Evolutionary conservation across 2,797 vertebrate species (phyloP).

Genomic region (Philypnodon macrostomus): DNA sequence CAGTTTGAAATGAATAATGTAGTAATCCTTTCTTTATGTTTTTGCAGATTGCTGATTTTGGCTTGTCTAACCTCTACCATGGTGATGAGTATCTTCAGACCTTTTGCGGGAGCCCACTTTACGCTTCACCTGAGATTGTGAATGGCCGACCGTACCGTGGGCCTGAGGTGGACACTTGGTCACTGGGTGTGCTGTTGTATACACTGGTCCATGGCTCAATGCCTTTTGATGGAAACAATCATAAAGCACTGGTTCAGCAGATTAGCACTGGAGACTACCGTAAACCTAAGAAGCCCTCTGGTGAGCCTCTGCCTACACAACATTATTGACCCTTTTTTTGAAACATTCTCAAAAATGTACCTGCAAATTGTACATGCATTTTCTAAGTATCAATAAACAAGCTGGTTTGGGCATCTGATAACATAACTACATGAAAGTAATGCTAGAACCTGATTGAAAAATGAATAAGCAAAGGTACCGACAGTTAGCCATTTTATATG

Average conservation of each 20-base stretch:
- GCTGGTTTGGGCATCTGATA: too few species aligned
- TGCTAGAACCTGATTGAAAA: too few species aligned
- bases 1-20: neutral
- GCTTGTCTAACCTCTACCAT: conserved; percentile 91
- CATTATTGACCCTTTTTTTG: neutral
- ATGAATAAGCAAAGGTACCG: too few species aligned
- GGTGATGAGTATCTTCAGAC: conserved; percentile 89
- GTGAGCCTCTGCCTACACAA: conserved; percentile 61
- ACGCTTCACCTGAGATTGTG: conserved; percentile 94
- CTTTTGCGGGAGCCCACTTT: conserved; percentile 93
- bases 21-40: neutral
- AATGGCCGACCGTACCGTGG: conserved; percentile 91
- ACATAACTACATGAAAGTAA: too few species aligned
- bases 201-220: conserved; percentile 92
- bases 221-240: conserved; percentile 92
- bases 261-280: conserved; percentile 90
- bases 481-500: too few species aligned
- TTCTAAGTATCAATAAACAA: too few species aligned
- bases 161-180: conserved; percentile 98
- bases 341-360: too few species aligned
- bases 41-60: conserved; percentile 93
- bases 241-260: conserved; percentile 89
- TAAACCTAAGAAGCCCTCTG: conserved; percentile 86
- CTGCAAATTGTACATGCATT: too few species aligned
- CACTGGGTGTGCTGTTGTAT: conserved; percentile 92